A percentile compares a stretch with the other conserved stretches of the same genome.
Conservation (phyloP, 2,797 vertebrate species). For the Falco novaeseelandiae region DNA sequence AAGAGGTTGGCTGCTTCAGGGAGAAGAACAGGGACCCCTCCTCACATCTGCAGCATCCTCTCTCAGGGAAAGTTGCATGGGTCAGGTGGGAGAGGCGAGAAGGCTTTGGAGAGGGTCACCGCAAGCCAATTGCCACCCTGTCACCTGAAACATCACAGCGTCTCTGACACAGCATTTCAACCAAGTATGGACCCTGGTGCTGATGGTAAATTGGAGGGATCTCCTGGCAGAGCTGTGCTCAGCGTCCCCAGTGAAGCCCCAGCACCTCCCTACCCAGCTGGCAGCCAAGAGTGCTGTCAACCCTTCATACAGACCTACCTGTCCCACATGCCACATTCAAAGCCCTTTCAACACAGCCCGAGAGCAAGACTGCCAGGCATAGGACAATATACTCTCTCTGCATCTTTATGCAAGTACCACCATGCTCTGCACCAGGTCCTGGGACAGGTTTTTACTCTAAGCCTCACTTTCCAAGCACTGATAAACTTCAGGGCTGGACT, state of each 20-base stretch:
- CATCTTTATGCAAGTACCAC: background rate
- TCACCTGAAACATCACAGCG: background rate
- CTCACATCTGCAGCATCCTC: background rate
- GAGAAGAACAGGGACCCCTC: background rate
- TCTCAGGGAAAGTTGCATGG: background rate
- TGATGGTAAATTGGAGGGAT: background rate
- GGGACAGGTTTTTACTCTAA: background rate
- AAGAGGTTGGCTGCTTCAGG: background rate
- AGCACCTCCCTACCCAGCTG: background rate
- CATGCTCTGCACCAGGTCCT: background rate
- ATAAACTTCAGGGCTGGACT: background rate
- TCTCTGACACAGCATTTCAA: background rate
- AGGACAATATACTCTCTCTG: background rate
- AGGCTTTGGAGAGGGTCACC: background rate
- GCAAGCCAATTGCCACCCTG: background rate
- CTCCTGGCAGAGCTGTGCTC: background rate
- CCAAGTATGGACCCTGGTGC: too few species aligned
- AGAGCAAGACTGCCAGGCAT: background rate
- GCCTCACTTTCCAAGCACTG: background rate
- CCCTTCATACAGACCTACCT: background rate
- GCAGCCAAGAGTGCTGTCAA: background rate
- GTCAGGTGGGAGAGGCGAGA: background rate
- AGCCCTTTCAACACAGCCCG: background rate
- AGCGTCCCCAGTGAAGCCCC: accelerated
- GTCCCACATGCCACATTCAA: background rate